A percentile compares a stretch with the other conserved stretches of the same genome.
Evolutionary conservation across 2,888 invertebrate species (phyloP).

Genomic region (Panorpa germanica): DNA sequence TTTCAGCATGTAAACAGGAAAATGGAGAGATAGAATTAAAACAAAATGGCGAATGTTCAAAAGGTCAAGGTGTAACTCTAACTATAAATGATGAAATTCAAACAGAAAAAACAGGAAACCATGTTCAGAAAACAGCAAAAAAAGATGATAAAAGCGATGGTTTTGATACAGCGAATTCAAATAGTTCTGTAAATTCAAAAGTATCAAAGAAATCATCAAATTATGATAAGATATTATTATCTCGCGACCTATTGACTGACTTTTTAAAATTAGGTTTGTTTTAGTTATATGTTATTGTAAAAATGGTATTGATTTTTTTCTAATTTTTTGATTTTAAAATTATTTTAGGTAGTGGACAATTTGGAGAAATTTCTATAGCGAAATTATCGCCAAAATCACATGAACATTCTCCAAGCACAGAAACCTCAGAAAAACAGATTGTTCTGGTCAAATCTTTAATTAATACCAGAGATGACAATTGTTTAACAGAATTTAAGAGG

Average conservation of each 20-base stretch:
- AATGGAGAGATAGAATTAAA: conserved; percentile 40
- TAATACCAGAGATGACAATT: conserved; percentile 56
- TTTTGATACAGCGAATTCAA: conserved; percentile 40
- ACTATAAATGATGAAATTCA: conserved; percentile 20
- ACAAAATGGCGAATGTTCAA: too few species aligned
- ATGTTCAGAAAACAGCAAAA: conserved; percentile 10
- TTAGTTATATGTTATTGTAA: conserved; percentile 4
- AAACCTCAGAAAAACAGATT: conserved; percentile 24
- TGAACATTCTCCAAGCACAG: conserved; percentile 16
- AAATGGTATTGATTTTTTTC: neutral
- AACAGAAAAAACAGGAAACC: conserved; percentile 20
- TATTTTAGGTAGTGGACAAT: conserved; percentile 63
- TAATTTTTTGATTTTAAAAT: conserved; percentile 6
- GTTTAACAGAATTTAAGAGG: conserved; percentile 67
- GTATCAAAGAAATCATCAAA: conserved; percentile 35
- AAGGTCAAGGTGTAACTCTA: too few species aligned
- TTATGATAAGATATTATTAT: conserved; percentile 58
- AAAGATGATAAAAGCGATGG: conserved; percentile 36
- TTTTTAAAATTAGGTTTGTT: conserved; percentile 35
- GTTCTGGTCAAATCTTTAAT: conserved; percentile 63
- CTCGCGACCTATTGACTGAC: conserved; percentile 53
- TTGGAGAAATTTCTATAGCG: conserved; percentile 77
- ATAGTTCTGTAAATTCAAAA: conserved; percentile 36
- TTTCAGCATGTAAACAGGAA: conserved; percentile 31
- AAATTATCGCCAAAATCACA: conserved; percentile 24